These are phyloP conservation scores for Coptodon rendalli DNA, from an alignment of 2,113 vertebrate genomes.

Conservation along the genomic window DNA sequence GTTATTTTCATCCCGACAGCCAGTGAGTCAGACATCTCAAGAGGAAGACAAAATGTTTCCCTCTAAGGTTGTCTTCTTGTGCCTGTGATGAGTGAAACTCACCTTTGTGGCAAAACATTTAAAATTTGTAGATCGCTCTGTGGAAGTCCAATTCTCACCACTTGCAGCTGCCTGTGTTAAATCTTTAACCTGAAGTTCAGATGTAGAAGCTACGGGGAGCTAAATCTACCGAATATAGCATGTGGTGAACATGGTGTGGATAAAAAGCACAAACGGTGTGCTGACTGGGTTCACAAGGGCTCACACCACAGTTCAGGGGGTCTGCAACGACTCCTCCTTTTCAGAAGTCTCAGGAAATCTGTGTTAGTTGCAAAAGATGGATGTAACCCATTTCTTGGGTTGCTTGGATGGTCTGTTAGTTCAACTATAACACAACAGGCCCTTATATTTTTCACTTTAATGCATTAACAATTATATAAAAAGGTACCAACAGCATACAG, in stretches of 20 bases:
- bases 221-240: background rate
- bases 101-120: background rate
- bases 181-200: background rate
- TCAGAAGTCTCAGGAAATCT: background rate
- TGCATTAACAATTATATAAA: background rate
- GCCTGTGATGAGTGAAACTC: background rate
- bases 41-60: background rate
- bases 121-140: background rate
- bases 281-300: background rate
- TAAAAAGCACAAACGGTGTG: background rate
- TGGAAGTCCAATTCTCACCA: background rate
- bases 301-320: accelerated
- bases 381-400: accelerated
- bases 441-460: background rate
- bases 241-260: background rate
- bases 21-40: background rate
- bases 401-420: background rate
- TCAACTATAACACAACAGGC: background rate
- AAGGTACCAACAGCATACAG: background rate
- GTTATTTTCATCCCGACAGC: background rate
- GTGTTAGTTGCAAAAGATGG: background rate
- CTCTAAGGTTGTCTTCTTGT: background rate
- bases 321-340: background rate
- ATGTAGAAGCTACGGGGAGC: background rate
- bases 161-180: background rate